These are phyloP conservation scores for Galemys pyrenaicus DNA, from an alignment of 2,113 vertebrate genomes.

Conservation along the genomic window DNA sequence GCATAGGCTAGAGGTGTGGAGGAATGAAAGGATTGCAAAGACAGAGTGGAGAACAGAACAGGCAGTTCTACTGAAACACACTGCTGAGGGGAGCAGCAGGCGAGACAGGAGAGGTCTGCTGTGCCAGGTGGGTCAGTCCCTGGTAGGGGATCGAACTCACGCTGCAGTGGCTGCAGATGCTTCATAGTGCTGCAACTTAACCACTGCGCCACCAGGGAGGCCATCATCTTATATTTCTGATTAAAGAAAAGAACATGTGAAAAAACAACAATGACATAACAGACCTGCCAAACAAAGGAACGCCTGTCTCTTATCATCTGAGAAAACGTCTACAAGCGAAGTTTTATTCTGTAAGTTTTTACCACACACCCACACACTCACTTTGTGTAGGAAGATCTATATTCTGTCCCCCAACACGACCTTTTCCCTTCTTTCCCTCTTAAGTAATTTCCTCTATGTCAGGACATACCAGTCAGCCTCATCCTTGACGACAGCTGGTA, in stretches of 20 bases:
- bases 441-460: constrained; percentile 43
- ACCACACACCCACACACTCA: background rate
- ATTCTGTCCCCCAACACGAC: background rate
- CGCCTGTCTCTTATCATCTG: background rate
- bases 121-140: too few relatives aligned
- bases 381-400: background rate
- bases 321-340: constrained; percentile 24
- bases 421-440: background rate
- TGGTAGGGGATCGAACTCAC: too few relatives aligned
- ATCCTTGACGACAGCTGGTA: background rate
- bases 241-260: background rate
- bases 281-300: constrained; percentile 14
- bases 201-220: too few relatives aligned
- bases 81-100: too few relatives aligned
- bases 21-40: too few relatives aligned
- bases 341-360: constrained; percentile 45
- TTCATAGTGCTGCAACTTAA: too few relatives aligned
- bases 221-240: constrained; percentile 36
- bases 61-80: too few relatives aligned
- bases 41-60: too few relatives aligned
- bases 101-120: too few relatives aligned
- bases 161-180: too few relatives aligned
- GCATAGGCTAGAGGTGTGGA: too few relatives aligned
- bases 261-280: constrained; percentile 28
- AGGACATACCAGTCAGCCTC: background rate